Base-by-base conservation (phyloP, 1,140 invertebrate species). In the Wasmannia auropunctata region DNA sequence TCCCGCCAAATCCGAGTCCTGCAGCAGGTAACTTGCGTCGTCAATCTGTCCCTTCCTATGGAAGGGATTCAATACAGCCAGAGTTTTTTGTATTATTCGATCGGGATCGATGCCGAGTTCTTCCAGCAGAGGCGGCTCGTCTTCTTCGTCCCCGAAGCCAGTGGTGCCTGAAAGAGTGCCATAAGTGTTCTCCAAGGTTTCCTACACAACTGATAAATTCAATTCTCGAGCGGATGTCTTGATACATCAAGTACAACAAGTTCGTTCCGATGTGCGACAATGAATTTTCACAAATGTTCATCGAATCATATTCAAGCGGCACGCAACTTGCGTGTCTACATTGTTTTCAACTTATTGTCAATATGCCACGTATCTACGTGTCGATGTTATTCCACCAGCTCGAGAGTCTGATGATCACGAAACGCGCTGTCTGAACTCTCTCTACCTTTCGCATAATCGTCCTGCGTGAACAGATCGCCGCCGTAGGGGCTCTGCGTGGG, bases 61-160 rank as follows among this genome's bases (percentile, higher is more conserved):
- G 87, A 98, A 96, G 11, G 98, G 98, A 95, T 99, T 99, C 46
- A 99, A 94, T 4, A 99, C 98, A 11, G 98, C 97, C 87, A 98
- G 92, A 28, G 98, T 98, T 96, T 99, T 99, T 92, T 98, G 97
- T 58, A 98, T 93, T 93, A 99, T 99, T 91, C 98, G 97, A 93
- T 98, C 97, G 62, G 98, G 98, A 94, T 99, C 98, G 74, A 99
- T 99, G 86, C 98, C 98, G 6, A 99, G 95, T 93, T 99, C 98
- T 96, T 98, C 98, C 25, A 98, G 92, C 4, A 98, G 93, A 8
- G 98, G 98, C n/a, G 98, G 97, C 92, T 98, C 98, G 93, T 98
- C 97, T 87, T 95, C 95, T 69, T 95, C 94, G 1, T 93, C 92
- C 3, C 83, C 88, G 10, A 93, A 93, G 34, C 67, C 87, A 7